Percentiles rank a stretch among this genome's conserved stretches.
These are phyloP conservation scores for Dioctria linearis DNA, from an alignment of 2,888 invertebrate species.

Conservation along the genomic window DNA sequence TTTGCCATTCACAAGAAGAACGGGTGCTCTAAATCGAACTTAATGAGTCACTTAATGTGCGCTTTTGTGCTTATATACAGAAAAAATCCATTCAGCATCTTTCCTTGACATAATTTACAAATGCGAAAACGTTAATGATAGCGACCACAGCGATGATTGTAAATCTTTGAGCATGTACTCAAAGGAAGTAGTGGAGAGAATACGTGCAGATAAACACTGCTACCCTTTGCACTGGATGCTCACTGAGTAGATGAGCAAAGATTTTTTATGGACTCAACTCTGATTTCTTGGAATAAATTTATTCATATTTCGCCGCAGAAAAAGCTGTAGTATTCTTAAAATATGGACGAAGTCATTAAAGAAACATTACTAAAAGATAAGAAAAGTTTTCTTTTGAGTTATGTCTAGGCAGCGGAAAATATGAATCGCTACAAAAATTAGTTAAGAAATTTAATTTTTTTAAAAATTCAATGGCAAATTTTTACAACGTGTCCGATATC, in stretches of 20 bases:
- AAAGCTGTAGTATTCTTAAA: constrained; percentile 7
- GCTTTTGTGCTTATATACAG: neutral
- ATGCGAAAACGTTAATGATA: constrained; percentile 34
- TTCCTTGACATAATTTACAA: constrained; percentile 38
- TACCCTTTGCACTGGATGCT: constrained; percentile 3
- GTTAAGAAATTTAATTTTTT: constrained; percentile 20
- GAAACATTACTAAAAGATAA: constrained; percentile 53
- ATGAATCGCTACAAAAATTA: constrained; percentile 46
- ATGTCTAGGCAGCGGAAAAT: neutral
- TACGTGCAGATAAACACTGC: constrained; percentile 11
- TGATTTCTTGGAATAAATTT: constrained; percentile 8
- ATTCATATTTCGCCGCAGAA: neutral
- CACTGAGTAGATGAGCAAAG: constrained; percentile 32
- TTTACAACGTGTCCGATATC: neutral
- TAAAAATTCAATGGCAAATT: constrained; percentile 9
- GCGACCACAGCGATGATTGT: constrained; percentile 30
- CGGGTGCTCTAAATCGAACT: constrained; percentile 31
- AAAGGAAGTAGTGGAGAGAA: neutral
- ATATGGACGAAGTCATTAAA: constrained; percentile 46
- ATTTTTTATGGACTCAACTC: constrained; percentile 30
- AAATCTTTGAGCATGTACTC: constrained; percentile 27
- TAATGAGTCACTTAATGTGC: constrained; percentile 48
- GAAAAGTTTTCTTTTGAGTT: constrained; percentile 31
- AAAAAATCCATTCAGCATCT: constrained; percentile 35
- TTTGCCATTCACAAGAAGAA: neutral